Evolutionary conservation across 1,140 invertebrate species (phyloP).

Genomic region (silkworm (Bombyx mori)): DNA sequence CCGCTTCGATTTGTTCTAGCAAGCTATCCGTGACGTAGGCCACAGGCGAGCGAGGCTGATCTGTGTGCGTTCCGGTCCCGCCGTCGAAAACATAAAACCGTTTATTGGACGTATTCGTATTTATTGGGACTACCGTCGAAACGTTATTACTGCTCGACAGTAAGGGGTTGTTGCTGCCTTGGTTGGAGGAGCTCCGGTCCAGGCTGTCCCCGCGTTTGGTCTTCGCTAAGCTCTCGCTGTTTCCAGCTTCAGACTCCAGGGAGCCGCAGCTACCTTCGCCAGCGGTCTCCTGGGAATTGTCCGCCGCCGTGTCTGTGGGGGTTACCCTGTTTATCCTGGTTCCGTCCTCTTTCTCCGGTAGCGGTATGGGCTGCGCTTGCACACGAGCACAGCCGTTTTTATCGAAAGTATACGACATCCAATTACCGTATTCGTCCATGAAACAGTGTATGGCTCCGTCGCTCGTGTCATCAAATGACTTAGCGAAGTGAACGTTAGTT

Average conservation of each 20-base stretch:
- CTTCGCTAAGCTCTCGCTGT: constrained; percentile 56
- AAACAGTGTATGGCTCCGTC: constrained; percentile 92
- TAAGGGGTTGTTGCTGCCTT: constrained; percentile 66
- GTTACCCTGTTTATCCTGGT: constrained; percentile 55
- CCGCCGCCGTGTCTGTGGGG: constrained; percentile 35
- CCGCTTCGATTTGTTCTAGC: constrained; percentile 62
- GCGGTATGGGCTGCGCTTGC: constrained; percentile 43
- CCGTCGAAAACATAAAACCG: constrained; percentile 60
- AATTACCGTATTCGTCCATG: constrained; percentile 78
- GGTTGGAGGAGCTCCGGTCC: constrained; percentile 66
- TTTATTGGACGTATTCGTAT: constrained; percentile 56
- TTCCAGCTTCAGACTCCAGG: constrained; percentile 57
- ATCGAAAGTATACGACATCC: constrained; percentile 90
- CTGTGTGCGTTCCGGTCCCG: constrained; percentile 41
- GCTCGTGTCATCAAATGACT: constrained; percentile 88
- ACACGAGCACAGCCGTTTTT: constrained; percentile 71
- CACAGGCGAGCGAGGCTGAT: constrained; percentile 55
- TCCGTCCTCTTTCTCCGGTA: constrained; percentile 60
- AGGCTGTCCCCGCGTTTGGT: constrained; percentile 57
- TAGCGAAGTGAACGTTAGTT: constrained; percentile 78
- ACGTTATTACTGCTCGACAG: constrained; percentile 65
- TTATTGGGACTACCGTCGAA: constrained; percentile 58
- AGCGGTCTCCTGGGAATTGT: constrained; percentile 59
- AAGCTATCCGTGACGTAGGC: constrained; percentile 62
- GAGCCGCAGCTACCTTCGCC: constrained; percentile 63